Evolutionary conservation across 2,113 vertebrate genomes (phyloP).

Genomic region (Grus americana): DNA sequence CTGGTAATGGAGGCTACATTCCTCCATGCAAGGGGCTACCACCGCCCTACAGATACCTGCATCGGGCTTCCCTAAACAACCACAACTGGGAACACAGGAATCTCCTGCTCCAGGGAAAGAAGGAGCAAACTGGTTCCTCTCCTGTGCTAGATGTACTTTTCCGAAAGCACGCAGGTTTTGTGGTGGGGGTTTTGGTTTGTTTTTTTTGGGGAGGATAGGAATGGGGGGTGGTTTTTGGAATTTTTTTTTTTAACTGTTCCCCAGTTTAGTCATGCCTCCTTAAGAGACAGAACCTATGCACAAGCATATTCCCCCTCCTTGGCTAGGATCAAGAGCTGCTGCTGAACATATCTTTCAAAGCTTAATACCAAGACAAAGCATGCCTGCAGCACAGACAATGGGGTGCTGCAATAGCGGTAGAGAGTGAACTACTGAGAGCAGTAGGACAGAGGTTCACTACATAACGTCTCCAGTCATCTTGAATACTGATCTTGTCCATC

Average conservation of each 20-base stretch:
- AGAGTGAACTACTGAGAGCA: neutral
- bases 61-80: neutral
- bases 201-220: rapidly evolving
- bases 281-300: neutral
- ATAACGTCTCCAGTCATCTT: neutral
- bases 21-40: neutral
- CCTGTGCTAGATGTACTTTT: neutral
- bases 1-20: rapidly evolving
- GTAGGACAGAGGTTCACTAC: neutral
- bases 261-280: neutral
- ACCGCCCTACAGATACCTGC: neutral
- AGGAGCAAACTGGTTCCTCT: neutral
- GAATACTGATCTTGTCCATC: neutral
- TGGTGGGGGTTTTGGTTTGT: neutral
- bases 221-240: neutral
- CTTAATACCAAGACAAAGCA: neutral
- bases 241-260: neutral
- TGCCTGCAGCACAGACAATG: neutral
- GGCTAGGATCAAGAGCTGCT: neutral
- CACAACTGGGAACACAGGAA: neutral
- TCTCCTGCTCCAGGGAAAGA: neutral
- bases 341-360: neutral
- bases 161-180: neutral
- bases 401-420: neutral
- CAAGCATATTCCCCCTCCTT: neutral